Evolutionary conservation across 2,113 vertebrate genomes (phyloP), one percentile per base, ranked within the genome.

Genomic region (Herpetotheres cachinnans): DNA sequence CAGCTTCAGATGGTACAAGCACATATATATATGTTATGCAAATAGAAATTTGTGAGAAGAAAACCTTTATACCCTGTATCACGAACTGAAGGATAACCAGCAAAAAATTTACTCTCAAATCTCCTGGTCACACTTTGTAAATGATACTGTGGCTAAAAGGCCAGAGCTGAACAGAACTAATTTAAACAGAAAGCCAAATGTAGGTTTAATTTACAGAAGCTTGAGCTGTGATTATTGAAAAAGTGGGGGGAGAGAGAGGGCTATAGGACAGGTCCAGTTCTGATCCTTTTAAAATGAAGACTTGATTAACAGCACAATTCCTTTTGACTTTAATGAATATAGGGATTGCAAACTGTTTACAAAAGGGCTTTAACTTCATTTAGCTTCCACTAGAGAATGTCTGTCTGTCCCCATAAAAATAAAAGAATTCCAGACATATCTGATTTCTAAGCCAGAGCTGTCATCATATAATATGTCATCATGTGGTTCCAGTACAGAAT

Each of bases 211-310:
- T 92, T 76, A 56, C 58, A 46, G 36, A 6, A 36, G 67, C 65
- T 54, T 47, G 38, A 49, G 78, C 69, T 87, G 50, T 83, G 62
- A 21, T 82, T 92, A 52, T 9, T 72, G 63, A 52, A 58, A 56
- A 34, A 49, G 62, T 4, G 16, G 16, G 22, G 72, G 27, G 69
- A 30, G 40, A 47, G 82, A 25, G 30, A 7, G 24, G 38, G 42
- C 22, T 36, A 2, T 6, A 50, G 61, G 83, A 77, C 62, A 71
- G 94, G 91, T 62, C 91, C 65, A 52, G 76, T 61, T 80, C 94
- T 94, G 92, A 92, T 83, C 86, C 86, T 67, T 97, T 93, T 49
- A 29, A 93, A 94, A 93, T 91, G 85, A 95, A 96, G 74, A 7
- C 56, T 94, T 94, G 74, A 93, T 90, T 74, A 97, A 74, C 74